These are phyloP conservation scores for Andrena dorsata DNA, from an alignment of 2,888 invertebrate species.

Conservation along the genomic window DNA sequence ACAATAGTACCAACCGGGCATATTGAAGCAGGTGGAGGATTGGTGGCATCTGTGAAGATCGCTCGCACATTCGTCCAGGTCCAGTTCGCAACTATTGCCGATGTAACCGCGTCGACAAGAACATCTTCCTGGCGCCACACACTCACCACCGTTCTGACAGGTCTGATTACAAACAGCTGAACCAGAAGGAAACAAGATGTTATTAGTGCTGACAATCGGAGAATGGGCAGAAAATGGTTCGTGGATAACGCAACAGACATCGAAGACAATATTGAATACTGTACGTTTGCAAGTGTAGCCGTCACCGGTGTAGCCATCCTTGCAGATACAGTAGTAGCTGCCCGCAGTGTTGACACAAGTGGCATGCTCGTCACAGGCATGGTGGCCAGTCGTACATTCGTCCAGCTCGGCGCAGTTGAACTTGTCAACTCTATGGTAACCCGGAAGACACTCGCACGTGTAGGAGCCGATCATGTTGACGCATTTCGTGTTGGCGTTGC, in stretches of 20 bases:
- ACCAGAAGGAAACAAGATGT: constrained; percentile 66
- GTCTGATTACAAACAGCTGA: constrained; percentile 92
- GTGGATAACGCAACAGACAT: background rate
- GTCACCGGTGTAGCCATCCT: constrained; percentile 91
- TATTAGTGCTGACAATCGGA: background rate
- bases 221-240: background rate
- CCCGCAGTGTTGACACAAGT: constrained; percentile 93
- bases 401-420: constrained; percentile 93
- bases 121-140: constrained; percentile 92
- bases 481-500: constrained; percentile 93
- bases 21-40: constrained; percentile 93
- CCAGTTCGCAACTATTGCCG: constrained; percentile 93
- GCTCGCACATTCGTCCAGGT: constrained; percentile 93
- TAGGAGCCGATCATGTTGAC: constrained; percentile 94
- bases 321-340: constrained; percentile 92
- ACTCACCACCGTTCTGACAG: constrained; percentile 94
- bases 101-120: constrained; percentile 93
- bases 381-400: constrained; percentile 90
- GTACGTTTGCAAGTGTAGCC: constrained; percentile 91
- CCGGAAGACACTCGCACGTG: constrained; percentile 93
- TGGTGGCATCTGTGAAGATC: constrained; percentile 90
- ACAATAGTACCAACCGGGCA: constrained; percentile 96
- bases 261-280: constrained; percentile 8
- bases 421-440: constrained; percentile 91
- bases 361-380: constrained; percentile 91